phyloP scores from a whole-genome alignment of 2,113 vertebrate species.

The Carollia perspicillata region DNA sequence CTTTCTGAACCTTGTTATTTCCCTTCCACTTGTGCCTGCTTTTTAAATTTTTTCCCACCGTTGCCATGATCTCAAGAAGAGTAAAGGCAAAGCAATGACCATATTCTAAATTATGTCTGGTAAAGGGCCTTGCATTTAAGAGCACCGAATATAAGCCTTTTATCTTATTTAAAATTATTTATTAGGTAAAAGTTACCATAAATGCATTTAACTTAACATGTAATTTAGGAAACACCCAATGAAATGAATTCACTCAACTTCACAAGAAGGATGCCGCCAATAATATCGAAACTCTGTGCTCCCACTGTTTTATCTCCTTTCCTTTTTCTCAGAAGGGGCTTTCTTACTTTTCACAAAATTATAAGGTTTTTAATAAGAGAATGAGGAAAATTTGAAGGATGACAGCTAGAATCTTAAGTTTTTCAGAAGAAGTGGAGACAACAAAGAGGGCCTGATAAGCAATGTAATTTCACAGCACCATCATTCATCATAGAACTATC shows the following conservation, averaged over 20 bases:
- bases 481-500: not conserved
- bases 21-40: not conserved
- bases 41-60: not conserved
- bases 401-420: not conserved
- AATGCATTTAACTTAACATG: not conserved
- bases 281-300: not conserved
- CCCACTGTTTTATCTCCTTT: not conserved
- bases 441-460: not conserved
- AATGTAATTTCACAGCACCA: not conserved
- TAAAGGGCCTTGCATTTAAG: not conserved
- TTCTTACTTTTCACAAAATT: not conserved
- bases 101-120: not conserved
- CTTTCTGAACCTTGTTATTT: not conserved
- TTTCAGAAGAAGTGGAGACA: not conserved
- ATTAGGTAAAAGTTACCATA: not conserved
- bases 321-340: not conserved
- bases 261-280: not conserved
- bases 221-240: not conserved
- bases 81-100: not conserved
- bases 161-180: not conserved
- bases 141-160: not conserved
- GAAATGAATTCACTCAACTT: not conserved
- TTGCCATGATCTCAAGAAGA: not conserved
- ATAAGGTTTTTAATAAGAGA: not conserved
- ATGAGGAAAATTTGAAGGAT: not conserved